These are phyloP conservation scores for Octodon degus DNA, from an alignment of 2,113 vertebrate species.

Conservation along the genomic window DNA sequence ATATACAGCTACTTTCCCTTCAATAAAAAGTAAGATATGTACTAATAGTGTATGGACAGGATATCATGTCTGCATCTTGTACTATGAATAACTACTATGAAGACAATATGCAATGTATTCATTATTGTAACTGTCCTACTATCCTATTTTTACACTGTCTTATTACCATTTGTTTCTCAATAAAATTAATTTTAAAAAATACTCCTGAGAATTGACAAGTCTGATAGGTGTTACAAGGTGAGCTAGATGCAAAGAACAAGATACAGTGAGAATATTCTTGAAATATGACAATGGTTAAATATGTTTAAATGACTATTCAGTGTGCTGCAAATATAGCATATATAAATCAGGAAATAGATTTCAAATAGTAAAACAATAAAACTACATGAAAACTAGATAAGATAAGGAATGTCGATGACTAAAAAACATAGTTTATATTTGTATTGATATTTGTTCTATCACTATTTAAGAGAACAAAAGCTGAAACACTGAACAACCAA, in stretches of 20 bases:
- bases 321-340: neutral
- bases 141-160: too few species aligned
- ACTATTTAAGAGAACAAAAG: neutral
- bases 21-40: too few species aligned
- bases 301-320: neutral
- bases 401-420: neutral
- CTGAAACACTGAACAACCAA: neutral
- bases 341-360: neutral
- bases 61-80: too few species aligned
- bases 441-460: neutral
- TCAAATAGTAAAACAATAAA: neutral
- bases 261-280: neutral
- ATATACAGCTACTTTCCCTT: too few species aligned
- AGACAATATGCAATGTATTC: too few species aligned
- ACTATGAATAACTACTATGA: too few species aligned
- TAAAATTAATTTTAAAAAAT: neutral
- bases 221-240: neutral
- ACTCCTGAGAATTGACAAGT: neutral
- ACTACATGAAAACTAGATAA: neutral
- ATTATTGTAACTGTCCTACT: too few species aligned
- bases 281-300: neutral
- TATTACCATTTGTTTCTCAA: too few species aligned
- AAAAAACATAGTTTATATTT: neutral
- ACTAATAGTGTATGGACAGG: too few species aligned
- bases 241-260: neutral